Evolutionary conservation across 2,797 vertebrate genomes (phyloP).

Genomic region (Typhlichthys subterraneus): DNA sequence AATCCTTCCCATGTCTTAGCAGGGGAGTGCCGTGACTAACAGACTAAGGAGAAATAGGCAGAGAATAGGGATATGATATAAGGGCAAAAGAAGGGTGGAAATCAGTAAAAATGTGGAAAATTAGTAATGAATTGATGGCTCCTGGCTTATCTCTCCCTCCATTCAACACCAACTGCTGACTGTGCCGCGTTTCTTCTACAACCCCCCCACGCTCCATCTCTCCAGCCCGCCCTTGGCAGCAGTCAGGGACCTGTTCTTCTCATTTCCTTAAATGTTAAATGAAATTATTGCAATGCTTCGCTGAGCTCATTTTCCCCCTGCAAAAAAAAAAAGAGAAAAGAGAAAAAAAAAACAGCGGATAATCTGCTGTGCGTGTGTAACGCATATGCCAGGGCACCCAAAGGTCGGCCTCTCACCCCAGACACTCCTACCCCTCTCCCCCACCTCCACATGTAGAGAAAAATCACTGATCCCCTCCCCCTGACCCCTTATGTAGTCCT

Average conservation of each 20-base stretch:
- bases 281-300: slow-evolving; percentile 73
- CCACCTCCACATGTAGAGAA: not conserved
- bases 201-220: not conserved
- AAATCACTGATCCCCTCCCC: slow-evolving; percentile 47
- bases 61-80: not conserved
- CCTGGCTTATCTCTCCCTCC: slow-evolving; percentile 57
- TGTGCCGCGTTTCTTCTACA: slow-evolving; percentile 34
- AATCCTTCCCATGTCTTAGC: not conserved
- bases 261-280: slow-evolving; percentile 69
- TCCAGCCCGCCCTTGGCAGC: slow-evolving; percentile 47
- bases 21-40: not conserved
- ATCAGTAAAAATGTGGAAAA: not conserved
- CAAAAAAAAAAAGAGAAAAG: too few species aligned
- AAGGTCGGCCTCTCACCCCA: slow-evolving; percentile 59
- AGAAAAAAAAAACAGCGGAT: slow-evolving; percentile 29
- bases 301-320: slow-evolving; percentile 56
- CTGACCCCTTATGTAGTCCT: slow-evolving; percentile 3
- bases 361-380: slow-evolving; percentile 64
- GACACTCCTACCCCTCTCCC: not conserved
- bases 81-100: slow-evolving; percentile 22
- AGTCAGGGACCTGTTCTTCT: slow-evolving; percentile 46
- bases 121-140: slow-evolving; percentile 62
- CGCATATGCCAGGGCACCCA: slow-evolving; percentile 54
- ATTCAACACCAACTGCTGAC: slow-evolving; percentile 73
- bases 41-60: slow-evolving; percentile 3